A percentile compares a stretch with the other conserved stretches of the same genome.
phyloP scores from a whole-genome alignment of 2,888 invertebrate genomes.

The Mimas tiliae region DNA sequence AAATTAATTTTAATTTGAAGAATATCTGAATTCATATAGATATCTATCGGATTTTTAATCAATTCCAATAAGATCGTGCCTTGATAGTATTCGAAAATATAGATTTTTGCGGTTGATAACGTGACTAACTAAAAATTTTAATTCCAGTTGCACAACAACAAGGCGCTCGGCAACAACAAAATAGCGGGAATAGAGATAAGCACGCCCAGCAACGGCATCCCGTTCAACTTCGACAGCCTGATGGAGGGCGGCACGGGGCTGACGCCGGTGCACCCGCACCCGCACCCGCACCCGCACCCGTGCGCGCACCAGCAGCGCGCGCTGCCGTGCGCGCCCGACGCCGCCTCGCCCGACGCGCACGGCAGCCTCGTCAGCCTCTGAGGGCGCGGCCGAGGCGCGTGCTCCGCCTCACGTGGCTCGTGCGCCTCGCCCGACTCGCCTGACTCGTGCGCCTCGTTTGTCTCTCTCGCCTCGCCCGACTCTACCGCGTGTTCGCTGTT shows the following conservation, averaged over 20 bases:
- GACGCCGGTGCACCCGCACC: conserved; percentile 89
- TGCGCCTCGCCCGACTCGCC: conserved; percentile 42
- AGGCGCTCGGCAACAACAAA: conserved; percentile 81
- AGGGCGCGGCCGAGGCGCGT: conserved; percentile 52
- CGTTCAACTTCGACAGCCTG: conserved; percentile 95
- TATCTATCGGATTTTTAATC: too few relatives aligned
- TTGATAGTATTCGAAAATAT: too few relatives aligned
- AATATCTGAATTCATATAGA: too few relatives aligned
- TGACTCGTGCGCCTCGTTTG: not conserved
- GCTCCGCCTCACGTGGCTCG: conserved; percentile 39
- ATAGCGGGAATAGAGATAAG: conserved; percentile 93
- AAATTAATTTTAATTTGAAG: too few relatives aligned
- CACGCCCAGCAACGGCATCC: conserved; percentile 94
- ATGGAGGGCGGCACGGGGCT: conserved; percentile 97
- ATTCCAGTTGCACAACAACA: conserved; percentile 78
- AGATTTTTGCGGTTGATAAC: too few relatives aligned
- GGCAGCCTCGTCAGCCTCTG: conserved; percentile 94
- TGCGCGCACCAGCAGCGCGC: conserved; percentile 92
- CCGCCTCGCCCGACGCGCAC: conserved; percentile 87
- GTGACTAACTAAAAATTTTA: conserved; percentile 29
- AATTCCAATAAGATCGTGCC: too few relatives aligned
- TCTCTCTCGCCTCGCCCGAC: conserved; percentile 40
- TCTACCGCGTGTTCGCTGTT: conserved; percentile 40
- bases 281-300: conserved; percentile 80
- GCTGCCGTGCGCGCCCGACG: conserved; percentile 87